Percentiles rank a stretch among this genome's conserved stretches.
Conservation (phyloP, 2,888 invertebrate genomes). For the Volucella zonaria region DNA sequence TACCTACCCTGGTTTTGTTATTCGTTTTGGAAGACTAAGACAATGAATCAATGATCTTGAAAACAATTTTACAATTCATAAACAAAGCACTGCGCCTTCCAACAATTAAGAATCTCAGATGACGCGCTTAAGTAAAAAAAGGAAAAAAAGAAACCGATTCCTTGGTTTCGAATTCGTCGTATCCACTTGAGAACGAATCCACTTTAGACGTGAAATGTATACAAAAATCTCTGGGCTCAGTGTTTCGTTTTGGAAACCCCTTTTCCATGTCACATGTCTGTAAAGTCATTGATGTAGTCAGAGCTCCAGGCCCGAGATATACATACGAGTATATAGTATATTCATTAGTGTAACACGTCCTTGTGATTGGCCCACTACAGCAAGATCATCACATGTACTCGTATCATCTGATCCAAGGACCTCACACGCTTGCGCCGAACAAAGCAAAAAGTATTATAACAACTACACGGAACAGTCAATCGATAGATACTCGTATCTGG, state of each 20-base stretch:
- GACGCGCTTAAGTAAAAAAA: slow-evolving; percentile 22
- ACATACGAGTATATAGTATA: slow-evolving; percentile 5
- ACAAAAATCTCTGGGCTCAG: slow-evolving; percentile 50
- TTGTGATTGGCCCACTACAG: slow-evolving; percentile 54
- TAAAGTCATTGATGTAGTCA: slow-evolving; percentile 33
- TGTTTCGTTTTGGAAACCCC: slow-evolving; percentile 50
- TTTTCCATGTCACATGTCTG: slow-evolving; percentile 58
- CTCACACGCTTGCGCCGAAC: slow-evolving; percentile 57
- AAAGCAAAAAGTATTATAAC: slow-evolving; percentile 4
- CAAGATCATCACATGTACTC: slow-evolving; percentile 68
- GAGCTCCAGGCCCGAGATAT: not conserved
- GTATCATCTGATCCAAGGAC: slow-evolving; percentile 48
- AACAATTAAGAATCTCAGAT: slow-evolving; percentile 37
- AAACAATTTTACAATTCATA: slow-evolving; percentile 40
- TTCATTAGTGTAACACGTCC: slow-evolving; percentile 56
- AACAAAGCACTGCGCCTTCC: slow-evolving; percentile 40
- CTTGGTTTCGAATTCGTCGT: slow-evolving; percentile 54
- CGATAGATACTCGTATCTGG: slow-evolving; percentile 50
- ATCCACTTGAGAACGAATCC: slow-evolving; percentile 68
- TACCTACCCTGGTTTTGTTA: too few relatives aligned
- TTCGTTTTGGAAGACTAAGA: not conserved
- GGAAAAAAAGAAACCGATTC: slow-evolving; percentile 33
- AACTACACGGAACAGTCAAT: slow-evolving; percentile 59
- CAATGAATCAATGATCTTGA: slow-evolving; percentile 23
- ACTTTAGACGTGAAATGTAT: slow-evolving; percentile 59